Evolutionary conservation across 2,888 invertebrate species (phyloP).

Genomic region (Cheilosia pagana): DNA sequence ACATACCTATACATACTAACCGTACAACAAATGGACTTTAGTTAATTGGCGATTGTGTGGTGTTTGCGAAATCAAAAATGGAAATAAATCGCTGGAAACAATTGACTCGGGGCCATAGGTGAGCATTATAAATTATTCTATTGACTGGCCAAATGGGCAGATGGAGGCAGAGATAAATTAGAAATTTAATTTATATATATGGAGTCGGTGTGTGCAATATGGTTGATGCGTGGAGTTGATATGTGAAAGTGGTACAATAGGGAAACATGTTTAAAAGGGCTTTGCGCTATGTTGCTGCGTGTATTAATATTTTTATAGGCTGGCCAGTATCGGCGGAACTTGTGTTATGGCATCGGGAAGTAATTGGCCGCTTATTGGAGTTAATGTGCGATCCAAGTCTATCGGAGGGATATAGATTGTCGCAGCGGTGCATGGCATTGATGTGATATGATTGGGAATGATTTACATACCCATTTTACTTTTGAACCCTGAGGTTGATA

Average conservation of each 20-base stretch:
- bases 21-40: slow-evolving; percentile 54
- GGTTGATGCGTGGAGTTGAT: slow-evolving; percentile 15
- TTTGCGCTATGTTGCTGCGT: too few species aligned
- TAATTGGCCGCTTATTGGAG: too few species aligned
- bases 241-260: background rate
- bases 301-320: too few species aligned
- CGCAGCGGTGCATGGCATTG: too few species aligned
- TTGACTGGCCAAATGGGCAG: slow-evolving; percentile 65
- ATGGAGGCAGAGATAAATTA: slow-evolving; percentile 61
- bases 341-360: too few species aligned
- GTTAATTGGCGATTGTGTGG: slow-evolving; percentile 74
- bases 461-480: too few species aligned
- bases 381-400: too few species aligned
- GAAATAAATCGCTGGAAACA: slow-evolving; percentile 73
- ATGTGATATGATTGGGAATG: too few species aligned
- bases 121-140: slow-evolving; percentile 73
- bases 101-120: slow-evolving; percentile 72
- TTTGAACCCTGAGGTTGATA: too few species aligned
- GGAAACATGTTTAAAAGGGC: background rate
- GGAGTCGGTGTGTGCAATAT: slow-evolving; percentile 59
- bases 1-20: slow-evolving; percentile 9
- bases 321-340: too few species aligned
- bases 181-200: slow-evolving; percentile 68
- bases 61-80: slow-evolving; percentile 72
- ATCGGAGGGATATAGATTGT: too few species aligned